Evolutionary conservation across 1,140 invertebrate species (phyloP).

Genomic region (Eueides isabella): DNA sequence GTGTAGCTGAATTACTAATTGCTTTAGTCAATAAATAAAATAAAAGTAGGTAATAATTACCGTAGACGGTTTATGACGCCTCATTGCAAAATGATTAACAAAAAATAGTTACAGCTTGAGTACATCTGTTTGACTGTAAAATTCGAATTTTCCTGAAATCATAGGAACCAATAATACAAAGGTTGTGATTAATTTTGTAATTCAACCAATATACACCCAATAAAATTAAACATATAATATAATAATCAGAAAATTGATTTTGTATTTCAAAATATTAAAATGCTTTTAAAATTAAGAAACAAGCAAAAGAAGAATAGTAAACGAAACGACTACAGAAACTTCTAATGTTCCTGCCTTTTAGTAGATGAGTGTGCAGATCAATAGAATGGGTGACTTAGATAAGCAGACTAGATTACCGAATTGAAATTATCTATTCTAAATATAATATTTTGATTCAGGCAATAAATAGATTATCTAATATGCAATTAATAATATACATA

Average conservation of each 20-base stretch:
- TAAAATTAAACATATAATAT: not conserved
- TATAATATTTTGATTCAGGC: conserved; percentile 48
- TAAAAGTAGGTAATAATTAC: not conserved
- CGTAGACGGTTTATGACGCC: not conserved
- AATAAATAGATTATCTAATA: conserved; percentile 62
- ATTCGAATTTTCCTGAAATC: conserved; percentile 19
- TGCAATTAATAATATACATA: conserved; percentile 50
- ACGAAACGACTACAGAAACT: conserved; percentile 7
- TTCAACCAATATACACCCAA: conserved; percentile 32
- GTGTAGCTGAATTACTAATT: not conserved
- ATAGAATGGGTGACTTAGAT: not conserved
- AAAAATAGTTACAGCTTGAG: not conserved
- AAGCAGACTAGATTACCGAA: not conserved
- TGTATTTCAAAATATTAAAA: not conserved
- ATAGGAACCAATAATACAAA: conserved; percentile 35
- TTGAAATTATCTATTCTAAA: not conserved
- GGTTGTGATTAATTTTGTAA: conserved; percentile 49
- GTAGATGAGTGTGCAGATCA: conserved; percentile 7
- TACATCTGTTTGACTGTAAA: conserved; percentile 11
- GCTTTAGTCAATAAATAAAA: not conserved
- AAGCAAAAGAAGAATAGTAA: not conserved
- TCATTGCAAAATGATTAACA: not conserved
- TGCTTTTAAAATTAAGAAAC: not conserved
- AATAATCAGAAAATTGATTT: not conserved
- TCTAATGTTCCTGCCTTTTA: conserved; percentile 23